Evolutionary conservation across 1,140 invertebrate genomes (phyloP).

Genomic region (Ganaspis sp.): DNA sequence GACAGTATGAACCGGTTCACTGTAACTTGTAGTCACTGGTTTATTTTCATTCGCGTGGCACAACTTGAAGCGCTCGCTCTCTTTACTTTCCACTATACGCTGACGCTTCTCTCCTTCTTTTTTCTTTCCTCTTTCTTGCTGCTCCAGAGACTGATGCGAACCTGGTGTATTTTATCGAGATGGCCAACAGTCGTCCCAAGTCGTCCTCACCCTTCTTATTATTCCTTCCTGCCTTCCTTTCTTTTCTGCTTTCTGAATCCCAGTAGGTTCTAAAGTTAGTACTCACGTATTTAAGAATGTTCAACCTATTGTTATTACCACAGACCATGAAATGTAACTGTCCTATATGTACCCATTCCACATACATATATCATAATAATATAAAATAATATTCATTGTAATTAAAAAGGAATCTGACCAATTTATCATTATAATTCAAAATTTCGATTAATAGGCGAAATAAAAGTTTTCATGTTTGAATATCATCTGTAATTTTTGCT

Average conservation of each 20-base stretch:
- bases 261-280: conserved; percentile 32
- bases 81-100: conserved; percentile 55
- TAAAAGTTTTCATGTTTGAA: no score
- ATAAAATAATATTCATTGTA: no score
- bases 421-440: no score
- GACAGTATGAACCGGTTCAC: conserved; percentile 69
- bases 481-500: no score
- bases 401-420: no score
- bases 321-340: neutral
- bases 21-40: conserved; percentile 55
- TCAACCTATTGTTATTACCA: neutral
- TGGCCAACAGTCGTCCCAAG: conserved; percentile 35
- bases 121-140: conserved; percentile 5
- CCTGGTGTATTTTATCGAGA: conserved; percentile 53
- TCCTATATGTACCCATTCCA: no score
- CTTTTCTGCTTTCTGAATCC: conserved; percentile 47
- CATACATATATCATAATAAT: no score
- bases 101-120: neutral
- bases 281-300: conserved; percentile 29
- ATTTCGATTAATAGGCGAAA: no score
- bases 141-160: conserved; percentile 29
- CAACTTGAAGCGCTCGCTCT: conserved; percentile 55
- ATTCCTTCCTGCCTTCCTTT: conserved; percentile 42
- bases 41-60: conserved; percentile 71
- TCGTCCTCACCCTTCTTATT: conserved; percentile 32